Evolutionary conservation across 1,140 invertebrate genomes (phyloP).

Genomic region (Aphaenogaster rudis): DNA sequence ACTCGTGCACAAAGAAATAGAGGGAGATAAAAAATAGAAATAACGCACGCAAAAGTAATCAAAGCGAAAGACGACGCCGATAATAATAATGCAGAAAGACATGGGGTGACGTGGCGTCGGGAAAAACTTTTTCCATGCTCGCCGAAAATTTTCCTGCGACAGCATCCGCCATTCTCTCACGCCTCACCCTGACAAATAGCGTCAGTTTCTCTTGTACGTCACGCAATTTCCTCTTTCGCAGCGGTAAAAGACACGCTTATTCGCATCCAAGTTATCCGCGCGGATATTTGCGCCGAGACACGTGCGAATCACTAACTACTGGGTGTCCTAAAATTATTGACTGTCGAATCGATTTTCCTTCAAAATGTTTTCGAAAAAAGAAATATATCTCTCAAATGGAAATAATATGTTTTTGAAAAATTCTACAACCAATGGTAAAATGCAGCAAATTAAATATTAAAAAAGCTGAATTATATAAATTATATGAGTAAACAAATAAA

Average conservation of each 20-base stretch:
- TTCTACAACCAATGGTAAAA: neutral
- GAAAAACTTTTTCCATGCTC: constrained; percentile 26
- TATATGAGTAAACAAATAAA: no score
- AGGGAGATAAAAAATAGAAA: constrained; percentile 33
- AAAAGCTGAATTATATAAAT: neutral
- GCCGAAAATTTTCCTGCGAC: constrained; percentile 63
- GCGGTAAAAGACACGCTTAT: constrained; percentile 43
- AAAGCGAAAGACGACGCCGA: constrained; percentile 50
- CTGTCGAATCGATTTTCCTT: neutral
- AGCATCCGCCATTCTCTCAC: neutral
- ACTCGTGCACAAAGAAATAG: neutral
- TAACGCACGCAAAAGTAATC: constrained; percentile 67
- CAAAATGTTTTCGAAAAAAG: neutral
- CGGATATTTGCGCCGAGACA: constrained; percentile 19
- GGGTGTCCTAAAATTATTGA: neutral
- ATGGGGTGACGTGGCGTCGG: neutral
- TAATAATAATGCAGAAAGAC: constrained; percentile 49
- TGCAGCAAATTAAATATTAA: neutral
- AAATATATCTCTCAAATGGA: neutral
- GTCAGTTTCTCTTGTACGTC: constrained; percentile 41
- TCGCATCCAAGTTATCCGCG: neutral
- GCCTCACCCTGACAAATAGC: constrained; percentile 57
- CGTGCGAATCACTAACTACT: constrained; percentile 25
- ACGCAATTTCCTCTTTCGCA: constrained; percentile 52
- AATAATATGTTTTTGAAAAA: neutral